Evolutionary conservation across 2,797 vertebrate genomes (phyloP).

Genomic region (Tokudaia muenninki): DNA sequence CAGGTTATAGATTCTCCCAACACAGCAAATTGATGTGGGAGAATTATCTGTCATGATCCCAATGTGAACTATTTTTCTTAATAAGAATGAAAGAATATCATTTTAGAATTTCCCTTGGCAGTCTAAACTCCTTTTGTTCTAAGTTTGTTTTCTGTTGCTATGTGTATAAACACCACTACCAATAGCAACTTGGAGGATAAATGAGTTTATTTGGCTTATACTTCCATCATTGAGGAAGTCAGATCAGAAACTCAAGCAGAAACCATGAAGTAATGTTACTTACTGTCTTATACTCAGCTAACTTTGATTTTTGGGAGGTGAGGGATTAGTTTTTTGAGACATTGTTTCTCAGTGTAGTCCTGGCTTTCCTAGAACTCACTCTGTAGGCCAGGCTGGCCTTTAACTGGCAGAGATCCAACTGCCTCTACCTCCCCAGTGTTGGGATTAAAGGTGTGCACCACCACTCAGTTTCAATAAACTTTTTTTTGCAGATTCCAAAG

Average conservation of each 20-base stretch:
- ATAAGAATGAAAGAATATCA: conserved; percentile 29
- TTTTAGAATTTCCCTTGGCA: conserved; percentile 19
- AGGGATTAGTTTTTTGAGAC: background rate
- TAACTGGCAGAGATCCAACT: background rate
- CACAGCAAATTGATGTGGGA: background rate
- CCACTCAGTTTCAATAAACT: background rate
- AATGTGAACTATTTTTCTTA: conserved; percentile 13
- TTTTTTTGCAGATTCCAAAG: too few relatives aligned
- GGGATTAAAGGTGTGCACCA: background rate
- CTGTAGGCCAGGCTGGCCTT: background rate
- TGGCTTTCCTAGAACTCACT: background rate
- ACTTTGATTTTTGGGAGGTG: background rate
- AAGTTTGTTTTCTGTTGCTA: background rate
- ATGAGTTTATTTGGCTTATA: too few relatives aligned
- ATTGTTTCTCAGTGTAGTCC: background rate
- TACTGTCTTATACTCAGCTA: background rate
- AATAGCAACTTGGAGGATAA: background rate
- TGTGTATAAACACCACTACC: background rate
- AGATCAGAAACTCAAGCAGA: background rate
- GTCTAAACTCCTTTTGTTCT: background rate
- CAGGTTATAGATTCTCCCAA: background rate
- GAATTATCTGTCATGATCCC: background rate
- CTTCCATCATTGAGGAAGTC: background rate
- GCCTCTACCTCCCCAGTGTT: background rate
- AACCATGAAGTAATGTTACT: too few relatives aligned